Evolutionary conservation across 2,888 invertebrate genomes (phyloP).

Genomic region (Eugnorisma glareosa): DNA sequence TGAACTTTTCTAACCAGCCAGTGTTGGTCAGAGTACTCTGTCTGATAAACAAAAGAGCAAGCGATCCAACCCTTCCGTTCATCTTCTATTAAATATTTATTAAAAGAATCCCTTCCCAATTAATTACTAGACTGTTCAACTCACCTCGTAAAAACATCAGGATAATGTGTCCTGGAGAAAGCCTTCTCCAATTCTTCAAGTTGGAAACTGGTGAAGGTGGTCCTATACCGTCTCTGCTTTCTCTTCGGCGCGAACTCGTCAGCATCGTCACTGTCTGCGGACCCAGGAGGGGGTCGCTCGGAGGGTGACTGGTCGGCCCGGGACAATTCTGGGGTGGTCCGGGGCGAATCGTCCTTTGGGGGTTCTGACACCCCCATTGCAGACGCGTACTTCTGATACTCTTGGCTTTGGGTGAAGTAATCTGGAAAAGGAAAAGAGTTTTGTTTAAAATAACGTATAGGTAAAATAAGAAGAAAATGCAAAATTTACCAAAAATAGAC

Average conservation of each 20-base stretch:
- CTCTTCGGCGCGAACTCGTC: constrained; percentile 96
- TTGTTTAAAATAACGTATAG: neutral
- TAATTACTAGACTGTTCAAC: constrained; percentile 62
- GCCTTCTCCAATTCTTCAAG: constrained; percentile 99
- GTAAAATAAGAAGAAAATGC: neutral
- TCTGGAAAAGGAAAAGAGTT: constrained; percentile 78
- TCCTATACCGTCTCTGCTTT: constrained; percentile 97
- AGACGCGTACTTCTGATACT: constrained; percentile 80
- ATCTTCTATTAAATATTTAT: too few relatives aligned
- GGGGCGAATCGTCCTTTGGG: constrained; percentile 84
- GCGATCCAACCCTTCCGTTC: too few relatives aligned
- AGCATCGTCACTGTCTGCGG: constrained; percentile 92
- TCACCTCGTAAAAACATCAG: constrained; percentile 99
- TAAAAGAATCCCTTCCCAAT: too few relatives aligned
- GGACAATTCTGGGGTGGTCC: constrained; percentile 86
- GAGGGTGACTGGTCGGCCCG: constrained; percentile 85
- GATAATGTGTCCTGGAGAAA: constrained; percentile 99
- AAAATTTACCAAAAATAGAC: neutral
- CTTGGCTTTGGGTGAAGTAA: constrained; percentile 82
- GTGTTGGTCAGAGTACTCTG: too few relatives aligned
- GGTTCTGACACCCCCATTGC: constrained; percentile 85
- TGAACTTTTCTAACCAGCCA: too few relatives aligned
- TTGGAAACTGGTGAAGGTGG: constrained; percentile 98
- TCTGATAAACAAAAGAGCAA: too few relatives aligned
- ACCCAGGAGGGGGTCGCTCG: constrained; percentile 89